A percentile compares a stretch with the other conserved stretches of the same genome.
These are phyloP conservation scores for Aspidapion aeneum DNA, from an alignment of 2,888 invertebrate genomes.

Conservation along the genomic window DNA sequence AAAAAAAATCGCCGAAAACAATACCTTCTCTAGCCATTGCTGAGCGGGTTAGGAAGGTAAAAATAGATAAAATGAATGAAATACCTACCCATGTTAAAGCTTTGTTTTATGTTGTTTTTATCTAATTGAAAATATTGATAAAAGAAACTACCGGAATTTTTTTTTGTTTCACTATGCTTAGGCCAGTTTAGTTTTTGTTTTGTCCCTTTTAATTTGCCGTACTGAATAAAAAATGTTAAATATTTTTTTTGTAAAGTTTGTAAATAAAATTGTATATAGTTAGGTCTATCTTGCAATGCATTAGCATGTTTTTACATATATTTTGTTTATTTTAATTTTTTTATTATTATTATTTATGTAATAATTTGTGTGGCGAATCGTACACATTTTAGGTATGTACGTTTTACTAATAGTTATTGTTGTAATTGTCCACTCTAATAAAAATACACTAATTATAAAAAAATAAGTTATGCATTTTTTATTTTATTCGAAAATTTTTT, in stretches of 20 bases:
- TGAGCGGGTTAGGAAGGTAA: no score
- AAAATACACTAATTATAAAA: slow-evolving; percentile 44
- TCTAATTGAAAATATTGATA: no score
- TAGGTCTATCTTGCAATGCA: slow-evolving; percentile 44
- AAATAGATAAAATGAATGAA: no score
- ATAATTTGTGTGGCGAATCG: slow-evolving; percentile 45
- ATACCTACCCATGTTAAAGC: no score
- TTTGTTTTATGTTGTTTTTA: no score
- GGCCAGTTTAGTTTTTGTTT: no score
- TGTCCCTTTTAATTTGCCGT: no score
- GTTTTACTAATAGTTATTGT: slow-evolving; percentile 49
- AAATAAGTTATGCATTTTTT: no score
- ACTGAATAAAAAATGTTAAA: slow-evolving; percentile 27
- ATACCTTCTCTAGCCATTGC: no score
- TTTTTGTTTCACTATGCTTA: not conserved
- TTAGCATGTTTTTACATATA: slow-evolving; percentile 42
- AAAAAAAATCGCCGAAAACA: no score
- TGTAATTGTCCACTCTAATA: slow-evolving; percentile 51
- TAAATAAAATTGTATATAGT: slow-evolving; percentile 45
- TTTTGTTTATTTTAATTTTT: slow-evolving; percentile 38
- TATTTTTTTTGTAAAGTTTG: slow-evolving; percentile 39
- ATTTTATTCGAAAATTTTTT: no score
- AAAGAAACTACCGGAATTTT: no score
- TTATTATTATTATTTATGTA: slow-evolving; percentile 48
- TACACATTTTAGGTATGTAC: slow-evolving; percentile 43